Conservation (phyloP, 2,113 vertebrate genomes). For the Chelonoidis abingdonii region DNA sequence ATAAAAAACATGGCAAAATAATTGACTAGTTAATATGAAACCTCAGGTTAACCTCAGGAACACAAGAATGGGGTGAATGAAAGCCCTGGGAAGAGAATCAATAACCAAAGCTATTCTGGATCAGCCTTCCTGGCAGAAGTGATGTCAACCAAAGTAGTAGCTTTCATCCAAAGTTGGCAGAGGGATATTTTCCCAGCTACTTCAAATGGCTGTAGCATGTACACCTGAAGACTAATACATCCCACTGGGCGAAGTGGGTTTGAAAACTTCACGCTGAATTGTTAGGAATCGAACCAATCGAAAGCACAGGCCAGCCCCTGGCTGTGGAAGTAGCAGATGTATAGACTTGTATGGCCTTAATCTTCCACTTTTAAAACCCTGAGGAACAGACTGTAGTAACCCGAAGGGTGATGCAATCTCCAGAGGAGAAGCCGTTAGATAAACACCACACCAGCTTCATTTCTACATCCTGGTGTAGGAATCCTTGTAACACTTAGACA, state of each 20-base stretch:
- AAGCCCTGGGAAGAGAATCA: neutral
- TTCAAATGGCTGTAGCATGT: neutral
- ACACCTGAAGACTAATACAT: neutral
- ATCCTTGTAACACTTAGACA: too few relatives aligned
- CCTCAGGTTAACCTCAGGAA: neutral
- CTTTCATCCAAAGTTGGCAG: neutral
- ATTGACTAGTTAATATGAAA: neutral
- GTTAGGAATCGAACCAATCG: neutral
- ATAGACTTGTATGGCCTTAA: neutral
- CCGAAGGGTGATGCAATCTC: neutral
- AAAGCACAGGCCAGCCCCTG: neutral
- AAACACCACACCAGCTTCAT: too few relatives aligned
- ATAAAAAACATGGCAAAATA: neutral
- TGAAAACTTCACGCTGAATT: neutral
- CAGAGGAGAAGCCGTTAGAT: too few relatives aligned
- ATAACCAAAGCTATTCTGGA: neutral
- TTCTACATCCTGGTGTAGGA: too few relatives aligned
- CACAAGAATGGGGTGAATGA: neutral
- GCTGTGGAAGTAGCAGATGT: neutral
- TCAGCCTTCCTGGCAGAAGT: neutral
- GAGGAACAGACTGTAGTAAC: neutral
- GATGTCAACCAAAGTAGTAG: neutral
- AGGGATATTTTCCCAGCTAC: neutral
- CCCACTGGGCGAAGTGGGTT: neutral
- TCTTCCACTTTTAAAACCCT: neutral